Evolutionary conservation across 1,140 invertebrate genomes (phyloP), one percentile per base, ranked within the genome.

Genomic region (Aphelinus atriplicis): DNA sequence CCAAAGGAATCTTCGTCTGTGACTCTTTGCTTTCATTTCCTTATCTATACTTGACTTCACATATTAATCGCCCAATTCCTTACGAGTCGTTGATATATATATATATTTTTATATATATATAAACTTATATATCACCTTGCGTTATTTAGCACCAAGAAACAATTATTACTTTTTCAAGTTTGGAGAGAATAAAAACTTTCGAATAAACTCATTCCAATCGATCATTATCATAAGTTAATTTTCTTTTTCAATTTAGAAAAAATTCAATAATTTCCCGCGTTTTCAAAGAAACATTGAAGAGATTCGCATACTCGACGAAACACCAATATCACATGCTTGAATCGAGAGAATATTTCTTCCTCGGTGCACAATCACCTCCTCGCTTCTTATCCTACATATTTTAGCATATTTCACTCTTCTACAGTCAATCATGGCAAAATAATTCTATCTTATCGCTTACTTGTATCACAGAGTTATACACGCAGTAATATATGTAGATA

Each of bases 381-480:
- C 43, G 56, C 43, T 7, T 55, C 43, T 55, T 3, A 3, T 75
- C 47, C 61, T 9, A 51, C 43, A 71, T 53, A n/a, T 62, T 64
- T 64, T 75, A 9, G 50, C 56, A 53, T 60, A 71, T 63, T 67
- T 60, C 26, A 48, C 72, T 73, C 55, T 64, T 48, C 55, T 62
- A 63, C 73, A 57, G 64, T 68, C 73, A 73, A 80, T 82, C 78
- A 78, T 82, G 81, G 84, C 79, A 82, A 84, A 85, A 85, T 87
- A 86, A 81, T 82, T 87, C 81, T 85, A 86, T 78, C 85, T 87
- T 87, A 86, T 82, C 84, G 80, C 83, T 80, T 87, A 86, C 81
- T 26, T 80, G 79, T 87, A 87, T 87, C 86, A 87, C 85, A 87
- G 86, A 87, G 81, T 85, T 84, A 73, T 73, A 86, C 83, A 84